Conservation (phyloP, 2,113 vertebrate genomes). For the Nibea coibor region DNA sequence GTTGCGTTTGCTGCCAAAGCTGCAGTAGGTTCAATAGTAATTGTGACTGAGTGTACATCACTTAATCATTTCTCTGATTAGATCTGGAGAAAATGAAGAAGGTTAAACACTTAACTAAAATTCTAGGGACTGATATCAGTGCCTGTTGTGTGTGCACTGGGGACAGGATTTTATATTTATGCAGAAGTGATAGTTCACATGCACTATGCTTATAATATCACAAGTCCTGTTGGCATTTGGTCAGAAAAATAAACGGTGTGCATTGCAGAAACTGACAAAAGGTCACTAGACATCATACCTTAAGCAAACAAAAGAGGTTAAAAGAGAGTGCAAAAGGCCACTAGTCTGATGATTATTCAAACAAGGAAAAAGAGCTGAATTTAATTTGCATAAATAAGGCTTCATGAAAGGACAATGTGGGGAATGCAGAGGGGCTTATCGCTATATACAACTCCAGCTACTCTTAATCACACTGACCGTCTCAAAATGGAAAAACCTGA, state of each 20-base stretch:
- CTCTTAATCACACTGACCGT: neutral
- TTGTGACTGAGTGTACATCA: neutral
- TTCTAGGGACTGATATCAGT: neutral
- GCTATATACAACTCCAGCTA: neutral
- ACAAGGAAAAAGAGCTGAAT: neutral
- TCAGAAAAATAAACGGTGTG: constrained; percentile 25
- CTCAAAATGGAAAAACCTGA: neutral
- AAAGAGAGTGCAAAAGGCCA: neutral
- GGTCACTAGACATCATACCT: constrained; percentile 24
- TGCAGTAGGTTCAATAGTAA: constrained; percentile 14
- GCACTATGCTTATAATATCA: constrained; percentile 6
- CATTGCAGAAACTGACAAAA: constrained; percentile 34
- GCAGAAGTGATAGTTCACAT: neutral
- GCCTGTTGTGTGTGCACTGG: neutral
- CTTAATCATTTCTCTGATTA: constrained; percentile 13
- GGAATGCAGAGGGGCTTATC: neutral
- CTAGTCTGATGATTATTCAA: constrained; percentile 4
- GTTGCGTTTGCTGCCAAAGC: constrained; percentile 14
- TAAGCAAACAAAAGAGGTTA: constrained; percentile 17
- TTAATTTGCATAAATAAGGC: neutral
- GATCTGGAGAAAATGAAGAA: constrained; percentile 20
- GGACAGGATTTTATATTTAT: neutral
- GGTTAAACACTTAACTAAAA: neutral
- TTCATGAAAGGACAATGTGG: neutral
- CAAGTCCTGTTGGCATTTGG: constrained; percentile 2